These are phyloP conservation scores for Penaeus chinensis DNA, from an alignment of 1,140 invertebrate genomes.

Conservation along the genomic window DNA sequence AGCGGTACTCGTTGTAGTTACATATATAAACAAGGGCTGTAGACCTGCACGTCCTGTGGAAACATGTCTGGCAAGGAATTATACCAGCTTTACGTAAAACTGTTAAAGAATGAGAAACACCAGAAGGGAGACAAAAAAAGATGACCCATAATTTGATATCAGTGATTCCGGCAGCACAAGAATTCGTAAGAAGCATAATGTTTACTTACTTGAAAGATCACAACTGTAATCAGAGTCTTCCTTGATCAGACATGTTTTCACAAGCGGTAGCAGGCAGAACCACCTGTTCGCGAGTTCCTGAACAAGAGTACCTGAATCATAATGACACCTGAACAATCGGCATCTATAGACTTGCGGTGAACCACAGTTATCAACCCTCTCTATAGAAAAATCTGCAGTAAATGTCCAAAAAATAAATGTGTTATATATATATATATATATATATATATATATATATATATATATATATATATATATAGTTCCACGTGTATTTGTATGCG, in stretches of 20 bases:
- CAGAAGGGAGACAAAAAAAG: background rate
- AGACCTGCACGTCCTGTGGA: no score
- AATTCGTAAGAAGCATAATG: no score
- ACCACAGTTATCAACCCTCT: background rate
- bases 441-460: slow-evolving; percentile 9
- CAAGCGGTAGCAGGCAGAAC: no score
- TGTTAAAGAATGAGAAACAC: background rate
- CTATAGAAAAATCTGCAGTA: slow-evolving; percentile 17
- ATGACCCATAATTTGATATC: background rate
- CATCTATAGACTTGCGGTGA: slow-evolving; percentile 12
- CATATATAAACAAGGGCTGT: no score
- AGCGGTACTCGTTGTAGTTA: background rate
- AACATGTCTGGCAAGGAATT: no score
- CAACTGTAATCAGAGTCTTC: no score
- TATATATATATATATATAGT: no score
- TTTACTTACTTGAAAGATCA: no score
- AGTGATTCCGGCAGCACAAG: background rate
- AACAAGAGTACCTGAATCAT: slow-evolving; percentile 39
- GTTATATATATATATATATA: slow-evolving; percentile 33
- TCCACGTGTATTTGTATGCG: no score
- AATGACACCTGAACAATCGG: slow-evolving; percentile 23
- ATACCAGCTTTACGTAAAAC: no score
- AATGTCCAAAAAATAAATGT: background rate
- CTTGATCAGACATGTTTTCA: no score
- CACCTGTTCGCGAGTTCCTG: slow-evolving; percentile 5